A percentile compares a stretch with the other conserved stretches of the same genome.
Conservation (phyloP, 2,113 vertebrate genomes). For the Platichthys flesus region DNA sequence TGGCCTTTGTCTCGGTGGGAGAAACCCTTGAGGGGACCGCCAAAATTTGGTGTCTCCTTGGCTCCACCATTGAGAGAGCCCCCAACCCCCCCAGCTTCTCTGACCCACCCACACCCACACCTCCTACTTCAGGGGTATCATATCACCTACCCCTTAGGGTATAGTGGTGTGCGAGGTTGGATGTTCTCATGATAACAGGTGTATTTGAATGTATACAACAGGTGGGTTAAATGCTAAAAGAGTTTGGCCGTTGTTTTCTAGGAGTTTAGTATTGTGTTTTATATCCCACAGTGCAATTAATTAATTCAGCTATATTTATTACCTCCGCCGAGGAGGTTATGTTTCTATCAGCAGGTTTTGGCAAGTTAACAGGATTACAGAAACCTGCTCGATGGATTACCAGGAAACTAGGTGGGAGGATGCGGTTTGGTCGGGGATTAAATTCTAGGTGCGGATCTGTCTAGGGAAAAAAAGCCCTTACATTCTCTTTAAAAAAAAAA, state of each 20-base stretch:
- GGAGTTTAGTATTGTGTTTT: constrained; percentile 6
- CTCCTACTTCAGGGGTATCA: constrained; percentile 73
- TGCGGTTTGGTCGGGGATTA: not conserved
- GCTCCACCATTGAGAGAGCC: constrained; percentile 36
- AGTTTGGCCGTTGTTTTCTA: not conserved
- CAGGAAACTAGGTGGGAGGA: not conserved
- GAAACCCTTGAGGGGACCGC: constrained; percentile 65
- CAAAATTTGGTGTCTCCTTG: constrained; percentile 52
- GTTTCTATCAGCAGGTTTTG: not conserved
- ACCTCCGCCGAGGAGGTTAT: not conserved
- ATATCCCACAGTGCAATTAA: not conserved
- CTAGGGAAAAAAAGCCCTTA: not conserved
- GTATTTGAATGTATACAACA: constrained; percentile 69
- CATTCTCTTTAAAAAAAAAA: too few species aligned
- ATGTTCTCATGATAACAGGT: constrained; percentile 68
- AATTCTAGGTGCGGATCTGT: not conserved
- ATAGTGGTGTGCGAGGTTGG: constrained; percentile 17
- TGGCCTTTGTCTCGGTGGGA: constrained; percentile 55
- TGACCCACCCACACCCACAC: constrained; percentile 36
- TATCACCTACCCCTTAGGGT: constrained; percentile 66
- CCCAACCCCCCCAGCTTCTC: constrained; percentile 51
- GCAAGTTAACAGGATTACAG: not conserved
- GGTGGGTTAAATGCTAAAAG: constrained; percentile 47
- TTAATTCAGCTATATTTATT: not conserved
- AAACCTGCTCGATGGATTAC: not conserved